A percentile compares a stretch with the other conserved stretches of the same genome.
phyloP scores from a whole-genome alignment of 2,797 vertebrate genomes.

The Catostomus latipinnis region DNA sequence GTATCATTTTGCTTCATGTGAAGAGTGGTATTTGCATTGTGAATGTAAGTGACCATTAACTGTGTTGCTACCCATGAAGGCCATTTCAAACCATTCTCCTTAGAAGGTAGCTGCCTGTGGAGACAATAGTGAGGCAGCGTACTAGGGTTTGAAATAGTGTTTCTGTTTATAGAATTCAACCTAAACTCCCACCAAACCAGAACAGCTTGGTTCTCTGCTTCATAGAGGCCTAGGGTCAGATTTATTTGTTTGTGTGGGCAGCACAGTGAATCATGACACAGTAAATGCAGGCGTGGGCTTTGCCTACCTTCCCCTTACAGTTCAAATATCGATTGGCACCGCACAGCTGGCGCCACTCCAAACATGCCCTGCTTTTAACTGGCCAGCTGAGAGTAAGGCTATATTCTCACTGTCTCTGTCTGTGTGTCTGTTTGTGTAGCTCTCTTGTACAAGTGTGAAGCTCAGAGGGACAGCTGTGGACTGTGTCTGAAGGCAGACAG shows the following conservation, averaged over 20 bases:
- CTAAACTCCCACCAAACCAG: conserved; percentile 23
- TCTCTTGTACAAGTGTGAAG: conserved; percentile 89
- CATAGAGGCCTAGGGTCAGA: conserved; percentile 19
- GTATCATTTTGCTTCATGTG: no score
- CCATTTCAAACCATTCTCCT: neutral
- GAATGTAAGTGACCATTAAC: neutral
- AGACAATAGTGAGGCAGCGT: no score
- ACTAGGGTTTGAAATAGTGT: no score
- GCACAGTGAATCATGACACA: conserved; percentile 42
- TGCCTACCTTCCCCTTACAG: conserved; percentile 51
- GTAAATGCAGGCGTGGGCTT: conserved; percentile 57
- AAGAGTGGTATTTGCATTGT: no score
- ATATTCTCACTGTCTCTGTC: conserved; percentile 22
- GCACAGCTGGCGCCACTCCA: conserved; percentile 45
- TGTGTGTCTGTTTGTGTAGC: conserved; percentile 70
- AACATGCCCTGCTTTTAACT: conserved; percentile 48
- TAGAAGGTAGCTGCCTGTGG: neutral
- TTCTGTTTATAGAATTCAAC: conserved; percentile 5
- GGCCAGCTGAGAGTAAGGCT: conserved; percentile 39
- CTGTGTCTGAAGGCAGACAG: conserved; percentile 89
- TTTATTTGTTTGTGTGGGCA: conserved; percentile 22
- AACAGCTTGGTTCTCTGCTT: neutral
- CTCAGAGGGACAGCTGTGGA: conserved; percentile 89
- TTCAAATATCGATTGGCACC: conserved; percentile 57
- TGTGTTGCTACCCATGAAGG: neutral